Evolutionary conservation across 2,113 vertebrate genomes (phyloP).

Genomic region (Corythornis cristatus): DNA sequence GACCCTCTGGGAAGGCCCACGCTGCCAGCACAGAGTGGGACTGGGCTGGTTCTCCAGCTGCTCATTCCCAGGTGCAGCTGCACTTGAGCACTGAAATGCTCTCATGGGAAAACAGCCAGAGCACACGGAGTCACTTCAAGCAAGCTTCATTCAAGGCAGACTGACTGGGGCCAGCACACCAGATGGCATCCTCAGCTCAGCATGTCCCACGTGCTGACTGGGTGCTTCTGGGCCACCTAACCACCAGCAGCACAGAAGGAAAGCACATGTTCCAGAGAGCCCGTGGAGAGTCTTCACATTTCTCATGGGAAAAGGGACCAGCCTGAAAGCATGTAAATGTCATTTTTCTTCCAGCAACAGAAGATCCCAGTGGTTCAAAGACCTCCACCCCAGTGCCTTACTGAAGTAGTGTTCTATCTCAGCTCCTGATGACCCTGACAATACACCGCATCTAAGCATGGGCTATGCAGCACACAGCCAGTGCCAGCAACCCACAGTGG

Average conservation of each 20-base stretch:
- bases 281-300: rapidly evolving
- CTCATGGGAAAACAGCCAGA: background rate
- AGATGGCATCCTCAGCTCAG: background rate
- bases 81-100: background rate
- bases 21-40: background rate
- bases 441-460: background rate
- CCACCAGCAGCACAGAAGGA: background rate
- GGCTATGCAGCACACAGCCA: background rate
- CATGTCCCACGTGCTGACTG: background rate
- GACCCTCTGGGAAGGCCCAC: background rate
- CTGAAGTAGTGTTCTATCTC: background rate
- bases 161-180: background rate
- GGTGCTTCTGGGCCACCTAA: background rate
- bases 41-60: background rate
- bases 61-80: background rate
- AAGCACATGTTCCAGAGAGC: background rate
- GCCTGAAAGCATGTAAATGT: rapidly evolving
- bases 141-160: background rate
- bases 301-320: background rate
- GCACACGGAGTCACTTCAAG: background rate
- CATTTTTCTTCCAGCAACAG: background rate
- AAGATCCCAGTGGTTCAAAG: background rate
- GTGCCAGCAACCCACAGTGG: rapidly evolving
- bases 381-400: background rate
- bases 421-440: background rate